A percentile compares a stretch with the other conserved stretches of the same genome.
These are phyloP conservation scores for Oncorhynchus keta DNA, from an alignment of 2,113 vertebrate species.

Conservation along the genomic window DNA sequence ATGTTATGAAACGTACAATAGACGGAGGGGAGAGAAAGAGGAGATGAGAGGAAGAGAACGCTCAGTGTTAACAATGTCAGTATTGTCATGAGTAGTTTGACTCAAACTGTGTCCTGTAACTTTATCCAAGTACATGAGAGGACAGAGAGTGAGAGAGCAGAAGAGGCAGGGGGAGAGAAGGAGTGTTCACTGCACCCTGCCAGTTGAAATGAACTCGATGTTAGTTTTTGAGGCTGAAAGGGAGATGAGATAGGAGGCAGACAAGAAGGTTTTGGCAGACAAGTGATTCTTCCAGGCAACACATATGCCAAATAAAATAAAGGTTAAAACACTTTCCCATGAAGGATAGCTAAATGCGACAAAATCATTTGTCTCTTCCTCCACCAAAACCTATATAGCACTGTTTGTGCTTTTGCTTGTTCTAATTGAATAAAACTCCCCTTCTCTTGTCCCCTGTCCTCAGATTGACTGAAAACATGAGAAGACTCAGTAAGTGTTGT, in stretches of 20 bases:
- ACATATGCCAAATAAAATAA: neutral
- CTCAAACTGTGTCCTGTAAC: no score
- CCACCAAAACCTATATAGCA: neutral
- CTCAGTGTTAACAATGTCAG: no score
- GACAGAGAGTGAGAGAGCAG: neutral
- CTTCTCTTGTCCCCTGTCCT: conserved; percentile 26
- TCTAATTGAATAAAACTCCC: conserved; percentile 14
- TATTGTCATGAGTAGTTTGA: no score
- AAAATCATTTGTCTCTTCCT: no score
- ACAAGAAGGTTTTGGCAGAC: no score
- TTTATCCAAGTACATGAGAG: no score
- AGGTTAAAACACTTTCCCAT: neutral
- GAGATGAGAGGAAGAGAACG: no score
- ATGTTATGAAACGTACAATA: no score
- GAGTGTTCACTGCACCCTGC: neutral
- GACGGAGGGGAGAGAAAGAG: no score
- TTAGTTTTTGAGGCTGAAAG: neutral
- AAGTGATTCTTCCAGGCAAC: neutral
- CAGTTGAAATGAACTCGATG: neutral
- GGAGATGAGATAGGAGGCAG: no score
- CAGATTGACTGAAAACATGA: conserved; percentile 97
- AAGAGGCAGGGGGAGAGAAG: neutral
- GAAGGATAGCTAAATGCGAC: neutral
- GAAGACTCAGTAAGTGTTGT: conserved; percentile 88
- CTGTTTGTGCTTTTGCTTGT: neutral